Evolutionary conservation across 2,888 invertebrate genomes (phyloP).

Genomic region (Amiota minor): DNA sequence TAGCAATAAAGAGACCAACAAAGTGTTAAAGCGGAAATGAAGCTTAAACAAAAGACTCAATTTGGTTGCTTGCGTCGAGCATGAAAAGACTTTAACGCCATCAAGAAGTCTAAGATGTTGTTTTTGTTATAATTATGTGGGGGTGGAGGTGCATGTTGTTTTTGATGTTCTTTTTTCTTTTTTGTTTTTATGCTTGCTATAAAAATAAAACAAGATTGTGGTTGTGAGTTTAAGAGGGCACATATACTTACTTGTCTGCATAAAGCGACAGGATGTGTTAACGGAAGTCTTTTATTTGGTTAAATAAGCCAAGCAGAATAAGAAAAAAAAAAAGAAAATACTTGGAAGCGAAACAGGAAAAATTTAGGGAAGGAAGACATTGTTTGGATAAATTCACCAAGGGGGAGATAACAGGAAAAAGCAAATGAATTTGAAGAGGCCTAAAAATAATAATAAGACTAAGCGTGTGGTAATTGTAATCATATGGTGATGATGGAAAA

Average conservation of each 20-base stretch:
- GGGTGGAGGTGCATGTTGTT: conserved; percentile 51
- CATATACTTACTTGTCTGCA: background rate
- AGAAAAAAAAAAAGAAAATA: conserved; percentile 17
- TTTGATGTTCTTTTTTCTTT: background rate
- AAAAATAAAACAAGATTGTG: conserved; percentile 51
- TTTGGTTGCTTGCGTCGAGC: conserved; percentile 50
- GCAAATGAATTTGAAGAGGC: background rate
- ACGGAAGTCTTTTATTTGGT: conserved; percentile 54
- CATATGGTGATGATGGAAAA: too few relatives aligned
- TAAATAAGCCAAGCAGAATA: conserved; percentile 43
- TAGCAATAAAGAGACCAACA: conserved; percentile 40
- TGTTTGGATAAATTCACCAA: conserved; percentile 33
- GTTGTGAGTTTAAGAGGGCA: too few relatives aligned
- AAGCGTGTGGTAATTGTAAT: too few relatives aligned
- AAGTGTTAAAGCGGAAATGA: conserved; percentile 63
- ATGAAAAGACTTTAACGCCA: conserved; percentile 34
- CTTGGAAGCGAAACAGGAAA: too few relatives aligned
- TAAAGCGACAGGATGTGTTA: conserved; percentile 53
- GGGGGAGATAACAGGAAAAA: background rate
- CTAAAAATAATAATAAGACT: too few relatives aligned
- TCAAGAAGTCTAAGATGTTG: background rate
- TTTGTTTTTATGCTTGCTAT: conserved; percentile 53
- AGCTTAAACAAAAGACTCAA: conserved; percentile 61
- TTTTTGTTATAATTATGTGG: conserved; percentile 10
- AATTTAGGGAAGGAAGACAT: too few relatives aligned